Conservation (phyloP, 2,113 vertebrate genomes). For the Erythrolamprus reginae region DNA sequence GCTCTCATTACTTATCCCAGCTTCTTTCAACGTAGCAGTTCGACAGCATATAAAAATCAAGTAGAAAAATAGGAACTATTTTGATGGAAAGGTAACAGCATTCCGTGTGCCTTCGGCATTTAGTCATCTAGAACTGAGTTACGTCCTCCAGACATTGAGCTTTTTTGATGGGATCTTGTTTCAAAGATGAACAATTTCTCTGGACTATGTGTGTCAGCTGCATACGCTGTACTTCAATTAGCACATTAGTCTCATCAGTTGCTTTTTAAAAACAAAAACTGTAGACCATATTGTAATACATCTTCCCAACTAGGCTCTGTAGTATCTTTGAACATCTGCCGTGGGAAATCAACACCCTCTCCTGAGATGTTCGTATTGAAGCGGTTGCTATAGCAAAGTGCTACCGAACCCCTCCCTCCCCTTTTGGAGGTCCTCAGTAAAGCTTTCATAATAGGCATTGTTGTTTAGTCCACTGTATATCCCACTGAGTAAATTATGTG, state of each 20-base stretch:
- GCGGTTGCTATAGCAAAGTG: conserved; percentile 17
- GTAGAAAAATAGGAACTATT: too few relatives aligned
- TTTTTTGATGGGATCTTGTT: neutral
- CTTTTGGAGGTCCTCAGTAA: neutral
- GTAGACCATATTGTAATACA: neutral
- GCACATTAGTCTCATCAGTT: neutral
- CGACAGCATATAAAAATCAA: too few relatives aligned
- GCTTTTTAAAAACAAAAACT: neutral
- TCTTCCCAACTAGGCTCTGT: neutral
- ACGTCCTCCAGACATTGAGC: neutral
- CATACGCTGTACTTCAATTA: neutral
- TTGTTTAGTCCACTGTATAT: neutral
- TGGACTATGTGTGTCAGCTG: neutral
- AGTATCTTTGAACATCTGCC: conserved; percentile 14
- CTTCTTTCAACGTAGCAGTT: too few relatives aligned
- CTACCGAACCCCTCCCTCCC: neutral
- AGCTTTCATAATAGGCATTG: neutral
- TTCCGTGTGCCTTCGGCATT: too few relatives aligned
- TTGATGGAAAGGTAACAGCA: too few relatives aligned
- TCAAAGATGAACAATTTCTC: neutral
- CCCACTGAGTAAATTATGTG: neutral
- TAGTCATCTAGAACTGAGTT: neutral
- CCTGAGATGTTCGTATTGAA: neutral
- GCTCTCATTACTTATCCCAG: too few relatives aligned
- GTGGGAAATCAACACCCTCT: neutral